phyloP scores from a whole-genome alignment of 2,888 invertebrate species.

The Nemurella pictetii region DNA sequence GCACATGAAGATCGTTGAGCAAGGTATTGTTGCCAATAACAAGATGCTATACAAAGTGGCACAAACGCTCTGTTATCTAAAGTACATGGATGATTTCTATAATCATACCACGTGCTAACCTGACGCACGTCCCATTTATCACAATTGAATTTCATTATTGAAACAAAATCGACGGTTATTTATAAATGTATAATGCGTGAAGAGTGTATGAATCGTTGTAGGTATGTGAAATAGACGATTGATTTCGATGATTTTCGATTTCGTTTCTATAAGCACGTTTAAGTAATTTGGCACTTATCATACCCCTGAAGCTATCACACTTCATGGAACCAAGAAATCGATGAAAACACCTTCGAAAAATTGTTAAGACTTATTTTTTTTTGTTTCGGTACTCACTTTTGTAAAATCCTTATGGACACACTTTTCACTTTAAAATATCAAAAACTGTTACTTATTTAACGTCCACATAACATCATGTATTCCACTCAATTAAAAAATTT shows the following conservation, averaged over 20 bases:
- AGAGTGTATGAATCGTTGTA: neutral
- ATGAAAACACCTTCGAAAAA: no score
- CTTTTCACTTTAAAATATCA: neutral
- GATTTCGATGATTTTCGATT: neutral
- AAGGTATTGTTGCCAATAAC: neutral
- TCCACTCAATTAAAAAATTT: neutral
- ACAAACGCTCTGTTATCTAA: neutral
- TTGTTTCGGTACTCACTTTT: neutral
- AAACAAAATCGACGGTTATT: neutral
- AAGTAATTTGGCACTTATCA: neutral
- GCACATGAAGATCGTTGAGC: neutral
- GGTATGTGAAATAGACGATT: neutral
- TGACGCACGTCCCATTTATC: neutral
- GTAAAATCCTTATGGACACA: neutral
- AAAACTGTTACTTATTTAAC: neutral
- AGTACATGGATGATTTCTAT: neutral
- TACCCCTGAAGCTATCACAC: neutral
- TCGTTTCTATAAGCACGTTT: neutral
- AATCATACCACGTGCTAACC: neutral
- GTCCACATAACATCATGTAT: neutral
- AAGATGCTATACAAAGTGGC: neutral
- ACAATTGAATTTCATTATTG: neutral
- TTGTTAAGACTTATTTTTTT: no score
- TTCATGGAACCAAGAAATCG: no score
- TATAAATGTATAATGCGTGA: neutral